Conservation (phyloP, 2,797 vertebrate genomes). For the Danio albolineatus region DNA sequence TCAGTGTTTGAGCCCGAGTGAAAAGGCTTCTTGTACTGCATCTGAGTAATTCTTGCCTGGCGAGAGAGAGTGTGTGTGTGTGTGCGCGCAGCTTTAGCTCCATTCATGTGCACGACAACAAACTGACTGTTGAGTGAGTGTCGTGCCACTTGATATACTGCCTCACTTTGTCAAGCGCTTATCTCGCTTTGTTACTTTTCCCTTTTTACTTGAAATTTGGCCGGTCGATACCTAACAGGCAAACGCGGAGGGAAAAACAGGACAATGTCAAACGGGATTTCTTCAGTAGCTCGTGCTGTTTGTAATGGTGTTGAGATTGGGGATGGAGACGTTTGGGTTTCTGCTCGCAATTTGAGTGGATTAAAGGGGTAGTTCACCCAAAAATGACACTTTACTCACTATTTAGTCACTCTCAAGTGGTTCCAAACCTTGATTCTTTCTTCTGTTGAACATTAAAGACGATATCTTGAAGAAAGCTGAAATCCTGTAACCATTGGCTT, state of each 20-base stretch:
- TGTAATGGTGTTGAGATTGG: neutral
- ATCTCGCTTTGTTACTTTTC: slow-evolving; percentile 63
- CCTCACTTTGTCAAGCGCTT: slow-evolving; percentile 75
- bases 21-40: slow-evolving; percentile 81
- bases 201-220: slow-evolving; percentile 61
- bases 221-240: slow-evolving; percentile 41
- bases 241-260: neutral
- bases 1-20: slow-evolving; percentile 80
- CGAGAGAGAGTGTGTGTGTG: slow-evolving; percentile 70
- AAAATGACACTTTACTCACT: too few species aligned
- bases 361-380: too few species aligned
- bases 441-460: too few species aligned
- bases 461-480: too few species aligned
- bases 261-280: neutral
- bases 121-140: slow-evolving; percentile 81
- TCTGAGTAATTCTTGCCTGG: slow-evolving; percentile 77
- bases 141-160: slow-evolving; percentile 77
- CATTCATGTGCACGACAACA: slow-evolving; percentile 81
- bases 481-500: too few species aligned
- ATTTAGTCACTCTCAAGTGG: too few species aligned
- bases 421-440: too few species aligned
- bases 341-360: neutral
- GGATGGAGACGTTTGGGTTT: neutral
- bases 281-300: neutral
- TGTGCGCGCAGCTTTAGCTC: slow-evolving; percentile 77